These are phyloP conservation scores for Tenthredo mesomela DNA, from an alignment of 2,888 invertebrate genomes.

Conservation along the genomic window DNA sequence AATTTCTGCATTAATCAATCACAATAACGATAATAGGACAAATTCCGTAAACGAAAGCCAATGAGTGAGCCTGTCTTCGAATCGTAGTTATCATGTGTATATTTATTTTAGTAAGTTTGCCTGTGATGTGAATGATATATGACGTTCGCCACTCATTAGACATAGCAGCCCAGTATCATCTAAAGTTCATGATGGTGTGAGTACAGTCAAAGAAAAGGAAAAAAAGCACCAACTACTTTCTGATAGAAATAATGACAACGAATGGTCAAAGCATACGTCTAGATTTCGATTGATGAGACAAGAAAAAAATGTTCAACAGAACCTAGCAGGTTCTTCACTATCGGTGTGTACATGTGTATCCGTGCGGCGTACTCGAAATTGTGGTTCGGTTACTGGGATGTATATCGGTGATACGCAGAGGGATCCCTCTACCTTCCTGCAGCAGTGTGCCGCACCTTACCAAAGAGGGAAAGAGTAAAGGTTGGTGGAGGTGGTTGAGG, in stretches of 20 bases:
- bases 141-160: too few relatives aligned
- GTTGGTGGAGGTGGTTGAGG: slow-evolving; percentile 24
- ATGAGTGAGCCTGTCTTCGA: too few relatives aligned
- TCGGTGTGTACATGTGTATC: neutral
- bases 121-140: too few relatives aligned
- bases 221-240: neutral
- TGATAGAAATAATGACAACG: neutral
- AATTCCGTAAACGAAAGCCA: too few relatives aligned
- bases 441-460: slow-evolving; percentile 14
- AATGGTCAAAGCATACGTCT: neutral
- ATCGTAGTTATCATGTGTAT: too few relatives aligned
- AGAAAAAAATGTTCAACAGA: neutral
- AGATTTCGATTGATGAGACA: neutral
- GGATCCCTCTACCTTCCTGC: neutral
- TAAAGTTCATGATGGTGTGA: too few relatives aligned
- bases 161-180: too few relatives aligned
- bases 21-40: too few relatives aligned
- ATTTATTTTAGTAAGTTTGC: too few relatives aligned
- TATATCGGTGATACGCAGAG: slow-evolving; percentile 43
- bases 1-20: neutral
- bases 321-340: neutral
- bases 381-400: slow-evolving; percentile 21
- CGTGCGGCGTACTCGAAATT: slow-evolving; percentile 27
- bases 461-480: slow-evolving; percentile 38
- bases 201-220: too few relatives aligned